Evolutionary conservation across 64 coral and sea anemone genomes (phyloP).

Genomic region (Platygyra sinensis): DNA sequence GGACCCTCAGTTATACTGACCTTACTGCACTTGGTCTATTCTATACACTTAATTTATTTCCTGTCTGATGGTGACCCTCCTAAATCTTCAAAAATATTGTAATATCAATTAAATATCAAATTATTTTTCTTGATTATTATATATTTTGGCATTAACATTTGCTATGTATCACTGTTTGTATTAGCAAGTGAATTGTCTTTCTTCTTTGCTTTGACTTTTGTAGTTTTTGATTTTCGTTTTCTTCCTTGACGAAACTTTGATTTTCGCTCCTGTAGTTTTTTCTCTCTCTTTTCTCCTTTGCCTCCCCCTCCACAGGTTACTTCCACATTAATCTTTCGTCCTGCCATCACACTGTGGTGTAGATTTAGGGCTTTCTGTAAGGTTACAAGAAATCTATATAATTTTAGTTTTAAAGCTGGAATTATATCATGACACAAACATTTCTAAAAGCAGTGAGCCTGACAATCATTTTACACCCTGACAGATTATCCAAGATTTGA

Average conservation of each 20-base stretch:
- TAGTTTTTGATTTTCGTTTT: constrained; percentile 39
- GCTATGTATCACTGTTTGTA: not conserved
- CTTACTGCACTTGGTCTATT: too few species aligned
- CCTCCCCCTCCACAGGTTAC: constrained; percentile 96
- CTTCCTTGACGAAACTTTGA: constrained; percentile 72
- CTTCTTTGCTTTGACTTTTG: not conserved
- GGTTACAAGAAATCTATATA: not conserved
- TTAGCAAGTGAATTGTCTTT: not conserved
- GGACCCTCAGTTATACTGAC: too few species aligned
- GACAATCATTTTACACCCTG: too few species aligned
- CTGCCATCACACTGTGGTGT: constrained; percentile 83
- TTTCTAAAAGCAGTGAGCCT: too few species aligned
- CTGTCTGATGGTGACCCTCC: too few species aligned
- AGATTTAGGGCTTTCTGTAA: constrained; percentile 96
- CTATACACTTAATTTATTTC: too few species aligned
- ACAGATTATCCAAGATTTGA: too few species aligned
- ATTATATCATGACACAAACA: too few species aligned
- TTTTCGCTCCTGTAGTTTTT: constrained; percentile 80
- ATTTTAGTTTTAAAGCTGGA: too few species aligned
- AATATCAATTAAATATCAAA: too few species aligned
- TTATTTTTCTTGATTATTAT: too few species aligned
- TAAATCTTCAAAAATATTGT: too few species aligned
- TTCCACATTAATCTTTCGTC: constrained; percentile 96
- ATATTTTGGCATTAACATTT: not conserved
- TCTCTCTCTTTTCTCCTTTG: constrained; percentile 70